These are phyloP conservation scores for Melanostoma mellinum DNA, from an alignment of 2,888 invertebrate genomes.

Conservation along the genomic window DNA sequence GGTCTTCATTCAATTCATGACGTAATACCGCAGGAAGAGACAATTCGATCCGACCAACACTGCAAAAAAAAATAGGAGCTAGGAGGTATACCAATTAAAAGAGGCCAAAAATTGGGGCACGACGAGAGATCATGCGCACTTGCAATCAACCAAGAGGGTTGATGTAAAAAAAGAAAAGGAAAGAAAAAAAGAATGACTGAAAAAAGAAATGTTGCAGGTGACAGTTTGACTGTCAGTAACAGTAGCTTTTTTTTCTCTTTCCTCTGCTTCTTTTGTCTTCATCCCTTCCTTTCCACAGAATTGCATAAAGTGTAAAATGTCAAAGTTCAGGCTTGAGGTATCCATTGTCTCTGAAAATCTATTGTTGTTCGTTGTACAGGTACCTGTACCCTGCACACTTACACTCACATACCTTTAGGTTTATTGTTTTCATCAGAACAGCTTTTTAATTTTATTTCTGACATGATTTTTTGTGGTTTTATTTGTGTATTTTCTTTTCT, in stretches of 20 bases:
- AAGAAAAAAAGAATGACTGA: background rate
- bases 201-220: conserved; percentile 39
- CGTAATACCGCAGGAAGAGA: conserved; percentile 37
- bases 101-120: conserved; percentile 46
- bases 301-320: conserved; percentile 64
- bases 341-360: conserved; percentile 34
- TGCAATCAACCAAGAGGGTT: background rate
- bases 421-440: conserved; percentile 47
- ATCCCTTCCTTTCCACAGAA: conserved; percentile 7
- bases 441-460: conserved; percentile 19
- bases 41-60: background rate
- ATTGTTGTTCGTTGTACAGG: conserved; percentile 17
- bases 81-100: background rate
- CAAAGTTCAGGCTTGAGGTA: conserved; percentile 67
- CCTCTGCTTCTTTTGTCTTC: conserved; percentile 6
- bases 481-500: conserved; percentile 15
- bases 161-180: background rate
- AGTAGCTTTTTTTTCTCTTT: conserved; percentile 42
- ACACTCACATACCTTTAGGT: conserved; percentile 28
- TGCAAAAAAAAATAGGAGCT: background rate
- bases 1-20: conserved; percentile 29
- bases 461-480: conserved; percentile 33
- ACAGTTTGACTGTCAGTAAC: conserved; percentile 65
- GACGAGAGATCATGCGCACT: conserved; percentile 56
- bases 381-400: background rate